Evolutionary conservation across 1,140 invertebrate genomes (phyloP), one percentile per base, ranked within the genome.

Genomic region (Magallana angulata): DNA sequence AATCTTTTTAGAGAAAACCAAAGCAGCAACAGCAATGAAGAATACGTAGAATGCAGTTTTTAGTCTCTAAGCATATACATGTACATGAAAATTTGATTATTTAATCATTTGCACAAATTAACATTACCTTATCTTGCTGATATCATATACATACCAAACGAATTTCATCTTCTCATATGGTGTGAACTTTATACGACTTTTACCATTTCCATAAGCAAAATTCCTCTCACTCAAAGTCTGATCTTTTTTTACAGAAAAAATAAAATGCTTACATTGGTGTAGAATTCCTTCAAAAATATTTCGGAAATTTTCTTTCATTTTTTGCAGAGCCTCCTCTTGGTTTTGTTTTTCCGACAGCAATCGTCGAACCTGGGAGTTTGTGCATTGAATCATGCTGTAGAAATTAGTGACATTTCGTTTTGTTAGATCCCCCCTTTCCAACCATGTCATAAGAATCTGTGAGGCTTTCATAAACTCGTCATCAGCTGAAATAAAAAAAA

Each of bases 301-400:
- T 68, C 91, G 96, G 90, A 92, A 94, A 24, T 91, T 93, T 88
- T 97, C 97, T 93, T 97, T 98, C 12, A 97, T 96, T 90, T 96
- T 97, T 71, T 97, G 96, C 7, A 98, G 94, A 93, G 99, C 98
- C 84, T 98, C 97, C 94, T 99, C 98, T 87, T 97, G 96, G 76
- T 96, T 96, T 83, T 96, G 96, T 94, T 98, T 99, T 93, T 99
- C 98, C 71, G 96, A 96, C 58, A 98, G 96, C 3, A 99, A 95
- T 71, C 98, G 95, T 16, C 98, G 95, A 0, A 98, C 97, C 91
- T 99, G 98, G 4, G 97, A 97, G 94, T 99, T 98, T 0, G 97
- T 97, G 16, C 97, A 97, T 94, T 99, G 98, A 86, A 99, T 97
- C 97, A 99, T 97, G 0, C 97, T 97, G 94, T 99, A 99, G 95